Base-by-base conservation (phyloP, 2,113 vertebrate species). In the Leucosticte australis region DNA sequence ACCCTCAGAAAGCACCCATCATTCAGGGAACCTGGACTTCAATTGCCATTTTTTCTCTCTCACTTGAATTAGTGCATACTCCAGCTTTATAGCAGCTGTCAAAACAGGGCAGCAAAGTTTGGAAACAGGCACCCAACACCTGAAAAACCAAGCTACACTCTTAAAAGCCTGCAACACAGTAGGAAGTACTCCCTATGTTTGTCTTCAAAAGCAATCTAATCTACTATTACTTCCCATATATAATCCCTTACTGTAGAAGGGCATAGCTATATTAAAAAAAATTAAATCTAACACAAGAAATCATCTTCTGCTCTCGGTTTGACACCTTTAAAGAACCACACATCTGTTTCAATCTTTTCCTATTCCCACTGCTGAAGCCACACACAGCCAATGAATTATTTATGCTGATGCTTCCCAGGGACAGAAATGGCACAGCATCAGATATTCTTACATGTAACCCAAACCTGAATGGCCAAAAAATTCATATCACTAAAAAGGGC, bases 301-400 rank as follows among this genome's bases (percentile, higher is more conserved):
- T 83, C 10, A 75, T 71, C 76, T 56, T 62, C 64, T 56, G n/a
- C 60, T 81, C 86, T 70, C 0, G 0, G 30, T 81, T 90, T 68
- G 78, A 27, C 15, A 49, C 10, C 31, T 77, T 60, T 64, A 50
- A 80, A 83, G 76, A 91, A 77, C 15, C 10, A 19, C 6, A 56
- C 15, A 62, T 73, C 41, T 28, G 50, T 64, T 87, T 83, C 47
- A 80, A 73, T 31, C 53, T 86, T 68, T 88, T 69, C 50, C 82
- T 80, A 73, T 68, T 94, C 81, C 81, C 63, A 53, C 7, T 60
- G 89, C 76, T 87, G 76, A 92, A 95, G 83, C 70, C 55, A 74
- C 30, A n/a, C 42, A 56, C 13, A 64, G n/a, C 9, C 63, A 79
- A 68, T 96, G 11, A 91, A 96, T 97, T 92, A 97, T 96, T 97